Evolutionary conservation across 2,113 vertebrate genomes (phyloP).

Genomic region (Beaufortia kweichowensis): DNA sequence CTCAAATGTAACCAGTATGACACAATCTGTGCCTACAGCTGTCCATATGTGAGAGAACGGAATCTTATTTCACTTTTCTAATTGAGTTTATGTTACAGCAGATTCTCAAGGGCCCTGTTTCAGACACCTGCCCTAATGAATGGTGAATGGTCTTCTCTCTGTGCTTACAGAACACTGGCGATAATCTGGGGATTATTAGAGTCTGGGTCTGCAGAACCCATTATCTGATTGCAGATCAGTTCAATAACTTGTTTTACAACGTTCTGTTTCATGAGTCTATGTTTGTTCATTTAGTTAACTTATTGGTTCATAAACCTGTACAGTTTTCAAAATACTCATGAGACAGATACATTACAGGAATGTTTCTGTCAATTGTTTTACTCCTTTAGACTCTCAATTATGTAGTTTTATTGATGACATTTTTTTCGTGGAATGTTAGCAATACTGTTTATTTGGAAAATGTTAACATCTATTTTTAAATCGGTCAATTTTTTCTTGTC

Average conservation of each 20-base stretch:
- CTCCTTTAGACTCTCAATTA: background rate
- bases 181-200: constrained; percentile 29
- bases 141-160: background rate
- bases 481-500: too few relatives aligned
- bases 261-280: background rate
- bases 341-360: background rate
- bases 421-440: too few relatives aligned
- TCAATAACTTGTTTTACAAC: background rate
- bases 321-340: background rate
- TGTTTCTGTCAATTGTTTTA: background rate
- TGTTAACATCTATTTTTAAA: too few relatives aligned
- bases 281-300: background rate
- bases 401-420: too few relatives aligned
- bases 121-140: constrained; percentile 44
- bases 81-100: constrained; percentile 40
- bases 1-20: constrained; percentile 22
- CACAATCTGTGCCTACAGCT: constrained; percentile 36
- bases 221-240: background rate
- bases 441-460: too few relatives aligned
- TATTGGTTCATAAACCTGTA: background rate
- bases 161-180: constrained; percentile 15
- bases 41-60: constrained; percentile 34
- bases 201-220: constrained; percentile 19
- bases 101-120: constrained; percentile 48
- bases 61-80: constrained; percentile 32